A percentile compares a stretch with the other conserved stretches of the same genome.
phyloP scores from a whole-genome alignment of 2,797 vertebrate species.

The Natrix natrix region DNA sequence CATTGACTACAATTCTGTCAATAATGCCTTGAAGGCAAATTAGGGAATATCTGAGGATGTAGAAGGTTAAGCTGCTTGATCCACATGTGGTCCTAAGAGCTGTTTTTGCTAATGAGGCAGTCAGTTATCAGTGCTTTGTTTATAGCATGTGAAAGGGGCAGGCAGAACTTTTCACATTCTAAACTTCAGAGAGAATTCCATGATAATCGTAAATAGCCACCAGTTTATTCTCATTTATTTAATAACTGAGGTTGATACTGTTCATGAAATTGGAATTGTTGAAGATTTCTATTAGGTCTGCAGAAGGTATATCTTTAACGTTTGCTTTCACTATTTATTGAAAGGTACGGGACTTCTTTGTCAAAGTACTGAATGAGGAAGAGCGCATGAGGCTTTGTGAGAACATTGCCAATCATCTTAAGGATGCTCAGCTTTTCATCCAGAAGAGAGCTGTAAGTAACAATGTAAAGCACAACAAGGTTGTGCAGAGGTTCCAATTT shows the following conservation, averaged over 20 bases:
- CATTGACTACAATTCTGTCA: neutral
- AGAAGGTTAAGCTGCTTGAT: neutral
- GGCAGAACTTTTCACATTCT: neutral
- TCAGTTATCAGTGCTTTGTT: neutral
- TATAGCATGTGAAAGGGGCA: neutral
- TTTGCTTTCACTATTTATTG: neutral
- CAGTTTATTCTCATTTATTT: neutral
- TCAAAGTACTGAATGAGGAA: constrained; percentile 81
- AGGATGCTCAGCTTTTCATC: constrained; percentile 89
- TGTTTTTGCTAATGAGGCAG: neutral
- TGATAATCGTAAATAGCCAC: neutral
- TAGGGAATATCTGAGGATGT: neutral
- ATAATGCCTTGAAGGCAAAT: neutral
- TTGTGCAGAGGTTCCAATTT: neutral
- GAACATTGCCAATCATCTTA: constrained; percentile 84
- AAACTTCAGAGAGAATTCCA: neutral
- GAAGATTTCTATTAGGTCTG: neutral
- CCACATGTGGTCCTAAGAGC: neutral
- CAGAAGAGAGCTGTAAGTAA: constrained; percentile 87
- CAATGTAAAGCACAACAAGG: neutral
- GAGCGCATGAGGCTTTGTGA: constrained; percentile 83
- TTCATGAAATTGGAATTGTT: neutral
- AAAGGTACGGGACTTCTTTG: constrained; percentile 86
- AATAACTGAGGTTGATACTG: neutral
- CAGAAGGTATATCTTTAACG: neutral